A percentile compares a stretch with the other conserved stretches of the same genome.
Conservation (phyloP, 2,888 invertebrate genomes). For the Psylliodes chrysocephalus region DNA sequence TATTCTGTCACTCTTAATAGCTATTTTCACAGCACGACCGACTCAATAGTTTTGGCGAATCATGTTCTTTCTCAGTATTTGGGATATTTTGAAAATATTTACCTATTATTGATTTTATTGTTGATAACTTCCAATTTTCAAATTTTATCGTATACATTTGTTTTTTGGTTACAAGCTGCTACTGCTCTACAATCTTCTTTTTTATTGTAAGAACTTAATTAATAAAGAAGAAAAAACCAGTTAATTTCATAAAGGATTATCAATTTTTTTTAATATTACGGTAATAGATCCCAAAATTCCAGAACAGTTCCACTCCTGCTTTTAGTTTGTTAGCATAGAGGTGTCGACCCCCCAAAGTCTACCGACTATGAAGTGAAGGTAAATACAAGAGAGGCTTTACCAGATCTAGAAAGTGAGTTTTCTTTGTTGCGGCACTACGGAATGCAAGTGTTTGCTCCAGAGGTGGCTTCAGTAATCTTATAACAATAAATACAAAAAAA, state of each 20-base stretch:
- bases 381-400: conserved; percentile 36
- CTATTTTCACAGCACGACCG: conserved; percentile 28
- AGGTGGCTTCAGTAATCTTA: neutral
- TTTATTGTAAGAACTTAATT: too few relatives aligned
- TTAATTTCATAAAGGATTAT: too few relatives aligned
- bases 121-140: too few relatives aligned
- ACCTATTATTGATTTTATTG: too few relatives aligned
- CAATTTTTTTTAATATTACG: too few relatives aligned
- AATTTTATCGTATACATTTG: too few relatives aligned
- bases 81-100: neutral
- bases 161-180: too few relatives aligned
- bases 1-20: conserved; percentile 35
- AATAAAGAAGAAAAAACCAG: too few relatives aligned
- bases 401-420: conserved; percentile 33
- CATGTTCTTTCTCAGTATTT: conserved; percentile 16
- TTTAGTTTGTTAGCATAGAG: conserved; percentile 24
- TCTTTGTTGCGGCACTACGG: conserved; percentile 33
- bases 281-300: too few relatives aligned
- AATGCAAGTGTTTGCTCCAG: conserved; percentile 31
- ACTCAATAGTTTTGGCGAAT: conserved; percentile 11
- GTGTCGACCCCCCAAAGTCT: conserved; percentile 30
- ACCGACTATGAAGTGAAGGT: conserved; percentile 28
- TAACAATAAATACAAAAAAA: too few relatives aligned
- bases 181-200: too few relatives aligned
- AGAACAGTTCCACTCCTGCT: neutral